Evolutionary conservation across 2,113 vertebrate genomes (phyloP), one percentile per base, ranked within the genome.

Genomic region (Nasalis larvatus): DNA sequence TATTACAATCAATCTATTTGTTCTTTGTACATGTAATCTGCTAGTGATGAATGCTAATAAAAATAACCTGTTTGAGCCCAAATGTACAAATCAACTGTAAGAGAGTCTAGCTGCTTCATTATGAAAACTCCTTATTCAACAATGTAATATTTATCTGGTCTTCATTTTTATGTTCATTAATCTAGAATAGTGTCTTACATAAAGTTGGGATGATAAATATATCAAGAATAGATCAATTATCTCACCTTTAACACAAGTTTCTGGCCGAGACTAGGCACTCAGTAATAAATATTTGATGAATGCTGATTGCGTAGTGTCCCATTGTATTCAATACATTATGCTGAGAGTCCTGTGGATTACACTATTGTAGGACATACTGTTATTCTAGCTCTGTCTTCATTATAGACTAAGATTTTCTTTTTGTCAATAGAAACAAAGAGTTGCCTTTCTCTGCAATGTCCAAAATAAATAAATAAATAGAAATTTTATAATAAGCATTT

Each of bases 1-100:
- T 98, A 97, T 98, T 98, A 98, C 98, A 99, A 98, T 99, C 97
- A 98, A 98, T 98, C 98, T 98, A 98, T 98, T 98, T 98, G 96
- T 98, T 98, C 94, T 97, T 98, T 96, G 86, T 97, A 97, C 95
- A 98, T 95, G 98, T 98, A 97, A 97, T 96, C 97, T 99, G 98
- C 99, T 99, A 98, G 68, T 8, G 63, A 20, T 37, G 63, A 63
- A 4, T 2, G 6, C 14, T 84, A 95, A 89, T 69, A 82, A 84
- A 86, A 95, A 74, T 95, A 40, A 84, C 12, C 25, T 35, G 13
- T 35, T 77, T 93, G 56, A 76, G 20, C 32, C 69, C 30, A 87
- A 85, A 84, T 80, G 30, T 52, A 54, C 30, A 80, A 95, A 84
- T 81, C 54, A 73, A 32, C 13, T 74, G 8, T 77, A 82, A 42